These are phyloP conservation scores for Brachyhypopomus occidentalis DNA, from an alignment of 2,113 vertebrate genomes.

Conservation along the genomic window DNA sequence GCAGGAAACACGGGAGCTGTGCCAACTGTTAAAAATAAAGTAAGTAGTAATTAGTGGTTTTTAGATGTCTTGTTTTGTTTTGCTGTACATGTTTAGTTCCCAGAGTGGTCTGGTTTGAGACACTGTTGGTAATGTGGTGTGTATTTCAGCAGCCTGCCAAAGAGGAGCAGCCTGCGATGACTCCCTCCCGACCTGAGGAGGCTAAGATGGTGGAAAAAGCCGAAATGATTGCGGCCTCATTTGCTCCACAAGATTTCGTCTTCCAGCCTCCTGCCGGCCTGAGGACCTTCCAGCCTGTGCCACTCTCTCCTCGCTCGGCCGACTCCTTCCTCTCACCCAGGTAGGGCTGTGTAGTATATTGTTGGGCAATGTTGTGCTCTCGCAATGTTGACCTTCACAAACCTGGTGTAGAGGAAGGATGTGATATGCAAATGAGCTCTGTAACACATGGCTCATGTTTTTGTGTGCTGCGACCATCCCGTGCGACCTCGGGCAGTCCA, in stretches of 20 bases:
- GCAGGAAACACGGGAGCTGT: conserved; percentile 2
- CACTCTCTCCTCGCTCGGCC: conserved; percentile 81
- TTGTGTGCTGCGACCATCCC: no score
- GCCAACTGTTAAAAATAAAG: conserved; percentile 4
- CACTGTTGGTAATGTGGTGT: background rate
- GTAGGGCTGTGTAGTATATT: conserved; percentile 44
- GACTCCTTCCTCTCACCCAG: conserved; percentile 77
- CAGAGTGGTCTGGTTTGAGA: background rate
- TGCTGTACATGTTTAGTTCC: background rate
- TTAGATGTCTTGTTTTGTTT: background rate
- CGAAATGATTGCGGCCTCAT: conserved; percentile 74
- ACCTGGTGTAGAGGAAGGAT: no score
- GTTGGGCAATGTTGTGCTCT: no score
- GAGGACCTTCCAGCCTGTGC: conserved; percentile 74
- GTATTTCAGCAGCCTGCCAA: conserved; percentile 13
- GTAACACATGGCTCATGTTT: no score
- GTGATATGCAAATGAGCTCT: no score
- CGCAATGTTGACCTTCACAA: no score
- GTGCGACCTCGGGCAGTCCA: no score
- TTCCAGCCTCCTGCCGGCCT: conserved; percentile 85
- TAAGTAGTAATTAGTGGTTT: background rate
- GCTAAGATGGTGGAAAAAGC: conserved; percentile 43
- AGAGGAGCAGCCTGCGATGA: conserved; percentile 37
- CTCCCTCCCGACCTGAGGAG: background rate
- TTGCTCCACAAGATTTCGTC: conserved; percentile 86